Base-by-base conservation (phyloP, 2,888 invertebrate species). In the Helicoverpa assulta region DNA sequence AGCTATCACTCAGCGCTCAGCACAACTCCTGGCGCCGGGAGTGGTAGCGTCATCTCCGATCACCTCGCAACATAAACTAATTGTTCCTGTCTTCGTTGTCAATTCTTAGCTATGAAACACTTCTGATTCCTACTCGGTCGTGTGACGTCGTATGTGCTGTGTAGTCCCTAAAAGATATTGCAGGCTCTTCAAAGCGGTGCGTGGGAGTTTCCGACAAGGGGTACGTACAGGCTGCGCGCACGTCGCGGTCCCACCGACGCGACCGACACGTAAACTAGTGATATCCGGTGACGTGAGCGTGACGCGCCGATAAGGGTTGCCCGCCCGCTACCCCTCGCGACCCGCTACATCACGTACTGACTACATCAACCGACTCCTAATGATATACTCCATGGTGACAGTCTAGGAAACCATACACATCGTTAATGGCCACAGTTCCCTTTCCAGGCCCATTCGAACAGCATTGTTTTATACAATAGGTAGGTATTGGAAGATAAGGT, bases 261-360 rank as follows among this genome's bases (percentile, higher is more conserved):
- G 71, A 54, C 72, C 51, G 29, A n/a, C 5, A 65, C 62, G 84
- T 83, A 77, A 81, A 81, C 68, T 81, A 80, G 76, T 82, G 72
- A 83, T 80, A 83, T 87, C 87, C 87, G 86, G 85, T 81, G 79
- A 59, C 59, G 55, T 26, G 63, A 56, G 63, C 68, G 74, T 78
- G 81, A 70, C 82, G 65, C 50, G 40, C 59, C 54, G 78, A 76
- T 78, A 81, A 80, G 84, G 84, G 83, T 64, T 77, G 69, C 43
- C 16, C 10, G 2, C 40, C 33, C 21, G 10, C 33, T 0, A 19
- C 2, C 5, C 21, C 0, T 0, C 29, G 5, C 19, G 0, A 12
- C 12, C 40, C 59, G 33, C 60, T 52, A 21, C 53, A 12, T 12
- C 61, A 52, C 61, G 19, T 52, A 33, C 52, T 12, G 18, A 2